Base-by-base conservation (phyloP, 1,140 invertebrate species). In the Caenorhabditis tropicalis region DNA sequence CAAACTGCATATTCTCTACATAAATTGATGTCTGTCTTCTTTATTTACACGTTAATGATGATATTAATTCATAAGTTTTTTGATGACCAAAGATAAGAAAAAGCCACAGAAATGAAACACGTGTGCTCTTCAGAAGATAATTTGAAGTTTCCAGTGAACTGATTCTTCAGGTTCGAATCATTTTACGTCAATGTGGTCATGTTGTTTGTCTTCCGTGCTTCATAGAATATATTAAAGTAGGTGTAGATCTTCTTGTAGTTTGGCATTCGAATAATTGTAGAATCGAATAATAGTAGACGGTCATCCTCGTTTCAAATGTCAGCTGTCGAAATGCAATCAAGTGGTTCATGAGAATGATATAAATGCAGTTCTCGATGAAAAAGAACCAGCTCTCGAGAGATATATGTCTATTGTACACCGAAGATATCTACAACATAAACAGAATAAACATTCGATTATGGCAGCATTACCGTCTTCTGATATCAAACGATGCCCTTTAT, bases 31-130 rank as follows among this genome's bases (percentile, higher is more conserved):
- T 65, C 58, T 65, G 58, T 65, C 33, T 65, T 24, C 12, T 6
- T 7, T 43, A 19, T 74, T 74, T 74, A 43, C 36, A 56, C 53
- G 53, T n/a, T n/a, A 65, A 36, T 65, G 65, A 74, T 74, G 65
- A 74, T n/a, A 74, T 74, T 21, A 24, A 74, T 74, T 74, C 33
- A 74, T 74, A 74, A 74, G 21, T 74, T 31, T 74, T 74, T 74
- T 43, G 36, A 43, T 65, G 29, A 74, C n/a, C 53, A 46, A 39
- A 74, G 36, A 65, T 29, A 43, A 43, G 15, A 24, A n/a, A 43
- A 21, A 74, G 21, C 33, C n/a, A 43, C n/a, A 74, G 19, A 74
- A 31, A 43, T 43, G n/a, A 24, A 43, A 36, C 29, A 74, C 53
- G 53, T 56, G 53, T 56, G 21, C 10, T 19, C n/a, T 51, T 19